These are phyloP conservation scores for Octopus sinensis DNA, from an alignment of 1,140 invertebrate genomes.

Conservation along the genomic window DNA sequence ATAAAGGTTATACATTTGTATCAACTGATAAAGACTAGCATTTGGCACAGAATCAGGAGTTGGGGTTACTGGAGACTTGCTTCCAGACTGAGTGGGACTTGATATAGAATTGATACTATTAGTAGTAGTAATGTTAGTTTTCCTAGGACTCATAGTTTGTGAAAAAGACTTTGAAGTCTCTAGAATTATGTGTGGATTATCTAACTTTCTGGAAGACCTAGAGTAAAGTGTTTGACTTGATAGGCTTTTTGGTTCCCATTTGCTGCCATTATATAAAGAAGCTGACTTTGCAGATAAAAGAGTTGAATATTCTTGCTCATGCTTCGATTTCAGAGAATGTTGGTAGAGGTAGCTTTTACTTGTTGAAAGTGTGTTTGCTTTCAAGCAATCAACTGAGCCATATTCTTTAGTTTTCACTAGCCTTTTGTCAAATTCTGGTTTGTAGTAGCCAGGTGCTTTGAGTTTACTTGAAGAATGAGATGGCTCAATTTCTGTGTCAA, in stretches of 20 bases:
- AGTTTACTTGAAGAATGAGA: background rate
- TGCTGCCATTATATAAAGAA: background rate
- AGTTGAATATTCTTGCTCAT: slow-evolving; percentile 1
- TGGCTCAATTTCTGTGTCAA: slow-evolving; percentile 1
- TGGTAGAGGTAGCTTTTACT: background rate
- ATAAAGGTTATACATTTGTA: slow-evolving; percentile 2
- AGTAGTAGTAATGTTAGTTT: background rate
- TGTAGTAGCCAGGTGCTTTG: background rate
- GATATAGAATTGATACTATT: background rate
- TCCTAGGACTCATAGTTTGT: background rate
- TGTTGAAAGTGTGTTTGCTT: background rate
- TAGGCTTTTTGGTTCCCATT: background rate
- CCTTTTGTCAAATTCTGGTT: background rate
- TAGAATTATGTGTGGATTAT: background rate
- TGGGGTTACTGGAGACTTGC: background rate
- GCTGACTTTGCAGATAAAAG: background rate
- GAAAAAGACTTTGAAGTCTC: background rate
- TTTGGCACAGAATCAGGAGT: background rate
- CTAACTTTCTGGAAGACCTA: background rate
- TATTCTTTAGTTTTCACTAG: background rate
- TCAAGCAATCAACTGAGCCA: slow-evolving; percentile 7
- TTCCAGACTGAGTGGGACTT: background rate
- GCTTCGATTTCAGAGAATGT: background rate
- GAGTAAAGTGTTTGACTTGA: background rate
- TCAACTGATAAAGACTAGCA: background rate